Base-by-base conservation (phyloP, 2,888 invertebrate species). In the Pollenia angustigena region DNA sequence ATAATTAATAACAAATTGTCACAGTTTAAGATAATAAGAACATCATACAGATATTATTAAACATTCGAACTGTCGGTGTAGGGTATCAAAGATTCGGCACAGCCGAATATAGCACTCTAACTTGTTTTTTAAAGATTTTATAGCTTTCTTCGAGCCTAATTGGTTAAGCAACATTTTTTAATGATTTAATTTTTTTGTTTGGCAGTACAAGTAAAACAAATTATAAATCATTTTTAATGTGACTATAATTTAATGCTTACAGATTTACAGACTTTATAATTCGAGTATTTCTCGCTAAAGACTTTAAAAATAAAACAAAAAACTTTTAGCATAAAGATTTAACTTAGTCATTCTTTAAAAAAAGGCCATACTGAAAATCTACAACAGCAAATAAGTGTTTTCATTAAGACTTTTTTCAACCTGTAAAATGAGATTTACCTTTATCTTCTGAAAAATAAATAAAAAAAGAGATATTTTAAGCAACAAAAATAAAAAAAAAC, bases 161-260 rank as follows among this genome's bases (percentile, higher is more conserved):
- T 46, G 11, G 14, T 76, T 18, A 62, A 60, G 40, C 18, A 14
- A 60, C 52, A 74, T 58, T 56, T 46, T 32, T 60, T 12, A 40
- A 46, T 48, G n/a, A 68, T 69, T 82, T 76, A 69, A 56, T 54
- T 14, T 32, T 71, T n/a, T 56, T 14, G 7, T 58, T 74, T 81
- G 46, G 66, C n/a, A 11, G 16, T 9, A 48, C 6, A 68, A 60
- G 14, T 16, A 69, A 56, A 60, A 60, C 18, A 32, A 58, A 46
- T 60, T 80, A 85, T 85, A 87, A 81, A 87, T 81, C 84, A 81
- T 78, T 87, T 82, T 87, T 78, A 87, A 84, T 87, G 80, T 74
- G 87, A 68, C 84, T 62, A 81, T 87, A 87, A 87, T 72, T 83
- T 76, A 78, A 78, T 74, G 42, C 58, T n/a, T 64, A 18, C 58